These are phyloP conservation scores for Danio albolineatus DNA, from an alignment of 2,797 vertebrate genomes.

Conservation along the genomic window DNA sequence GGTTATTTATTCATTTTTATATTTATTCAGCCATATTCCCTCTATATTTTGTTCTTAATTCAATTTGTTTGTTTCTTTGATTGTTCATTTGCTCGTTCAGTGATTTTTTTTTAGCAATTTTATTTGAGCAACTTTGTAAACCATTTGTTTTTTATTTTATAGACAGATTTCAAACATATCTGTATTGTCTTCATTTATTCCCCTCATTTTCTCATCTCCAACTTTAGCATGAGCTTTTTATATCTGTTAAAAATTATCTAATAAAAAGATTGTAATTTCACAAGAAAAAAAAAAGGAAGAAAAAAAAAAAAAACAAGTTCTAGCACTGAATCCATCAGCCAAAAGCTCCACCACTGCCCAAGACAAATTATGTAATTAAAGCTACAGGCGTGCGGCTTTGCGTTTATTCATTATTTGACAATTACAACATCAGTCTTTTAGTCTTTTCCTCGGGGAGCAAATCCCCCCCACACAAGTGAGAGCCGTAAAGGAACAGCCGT, in stretches of 20 bases:
- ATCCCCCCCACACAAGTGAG: not conserved
- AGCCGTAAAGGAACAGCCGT: conserved; percentile 24
- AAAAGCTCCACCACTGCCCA: not conserved
- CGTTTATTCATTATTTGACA: conserved; percentile 52
- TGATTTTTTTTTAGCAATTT: too few species aligned
- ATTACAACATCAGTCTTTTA: conserved; percentile 26
- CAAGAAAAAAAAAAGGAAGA: not conserved
- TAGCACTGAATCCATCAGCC: conserved; percentile 11
- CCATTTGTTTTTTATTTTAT: too few species aligned
- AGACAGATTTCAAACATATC: too few species aligned
- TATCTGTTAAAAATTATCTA: conserved; percentile 3
- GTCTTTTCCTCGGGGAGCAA: conserved; percentile 13
- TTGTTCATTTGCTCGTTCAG: too few species aligned
- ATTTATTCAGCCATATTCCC: too few species aligned
- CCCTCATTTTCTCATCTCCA: not conserved
- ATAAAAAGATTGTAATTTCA: not conserved
- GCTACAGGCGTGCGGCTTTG: conserved; percentile 30
- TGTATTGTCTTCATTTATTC: conserved; percentile 10
- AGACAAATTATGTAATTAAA: conserved; percentile 49
- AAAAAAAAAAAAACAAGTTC: not conserved
- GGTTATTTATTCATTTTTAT: too few species aligned
- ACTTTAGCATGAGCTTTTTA: conserved; percentile 7
- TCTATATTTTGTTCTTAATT: too few species aligned
- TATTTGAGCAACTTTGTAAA: too few species aligned
- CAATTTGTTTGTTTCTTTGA: too few species aligned